A percentile compares a stretch with the other conserved stretches of the same genome.
phyloP scores from a whole-genome alignment of 1,140 invertebrate species.

The Latrodectus geometricus region DNA sequence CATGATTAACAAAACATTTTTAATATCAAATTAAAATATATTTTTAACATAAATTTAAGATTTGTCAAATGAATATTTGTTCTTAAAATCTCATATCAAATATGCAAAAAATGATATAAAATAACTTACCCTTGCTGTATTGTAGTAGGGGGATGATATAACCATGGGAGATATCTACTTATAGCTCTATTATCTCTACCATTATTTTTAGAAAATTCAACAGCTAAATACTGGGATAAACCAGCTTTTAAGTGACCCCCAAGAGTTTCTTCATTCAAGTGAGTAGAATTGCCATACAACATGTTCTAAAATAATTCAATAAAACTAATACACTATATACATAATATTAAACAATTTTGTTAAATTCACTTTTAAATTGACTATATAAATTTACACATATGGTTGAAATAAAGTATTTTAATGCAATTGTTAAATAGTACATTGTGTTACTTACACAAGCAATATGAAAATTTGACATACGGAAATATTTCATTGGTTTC shows the following conservation, averaged over 20 bases:
- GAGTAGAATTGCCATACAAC: conserved; percentile 80
- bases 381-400: neutral
- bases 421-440: neutral
- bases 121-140: conserved; percentile 84
- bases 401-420: neutral
- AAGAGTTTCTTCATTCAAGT: conserved; percentile 92
- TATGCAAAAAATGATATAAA: too few relatives aligned
- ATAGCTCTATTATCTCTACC: conserved; percentile 87
- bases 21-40: too few relatives aligned
- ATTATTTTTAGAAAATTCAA: conserved; percentile 91
- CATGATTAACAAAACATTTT: too few relatives aligned
- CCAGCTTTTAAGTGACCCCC: conserved; percentile 95
- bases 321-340: too few relatives aligned
- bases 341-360: too few relatives aligned
- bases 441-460: too few relatives aligned
- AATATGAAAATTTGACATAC: too few relatives aligned
- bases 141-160: conserved; percentile 86
- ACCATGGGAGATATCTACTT: conserved; percentile 88
- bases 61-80: too few relatives aligned
- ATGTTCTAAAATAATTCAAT: conserved; percentile 75
- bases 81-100: too few relatives aligned
- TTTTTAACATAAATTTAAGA: too few relatives aligned
- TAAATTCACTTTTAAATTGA: too few relatives aligned
- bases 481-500: too few relatives aligned
- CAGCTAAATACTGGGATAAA: conserved; percentile 91